A percentile compares a stretch with the other conserved stretches of the same genome.
Evolutionary conservation across 2,888 invertebrate species (phyloP).

Genomic region (Osedax fenrisi): DNA sequence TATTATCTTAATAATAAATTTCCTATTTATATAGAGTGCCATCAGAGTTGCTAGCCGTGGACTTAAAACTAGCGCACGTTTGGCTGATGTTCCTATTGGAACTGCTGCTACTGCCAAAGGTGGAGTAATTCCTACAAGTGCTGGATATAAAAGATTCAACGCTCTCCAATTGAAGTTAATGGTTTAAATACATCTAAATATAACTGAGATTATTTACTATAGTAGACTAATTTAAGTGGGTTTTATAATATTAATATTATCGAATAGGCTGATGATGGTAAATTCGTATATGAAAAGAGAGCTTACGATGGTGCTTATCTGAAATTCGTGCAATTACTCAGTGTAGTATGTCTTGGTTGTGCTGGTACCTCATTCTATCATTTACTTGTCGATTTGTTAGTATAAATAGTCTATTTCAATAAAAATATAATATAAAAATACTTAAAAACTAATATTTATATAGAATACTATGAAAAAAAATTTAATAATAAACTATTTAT

Average conservation of each 20-base stretch:
- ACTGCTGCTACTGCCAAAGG: not conserved
- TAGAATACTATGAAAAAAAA: no score
- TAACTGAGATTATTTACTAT: no score
- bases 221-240: no score
- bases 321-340: not conserved
- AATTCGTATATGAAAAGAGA: not conserved
- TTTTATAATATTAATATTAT: not conserved
- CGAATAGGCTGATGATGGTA: not conserved
- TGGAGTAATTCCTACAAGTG: not conserved
- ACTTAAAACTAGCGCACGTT: not conserved
- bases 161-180: not conserved
- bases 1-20: no score
- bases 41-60: not conserved
- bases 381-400: not conserved
- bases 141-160: not conserved
- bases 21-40: no score
- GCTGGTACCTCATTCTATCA: not conserved
- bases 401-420: not conserved
- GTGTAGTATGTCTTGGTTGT: not conserved
- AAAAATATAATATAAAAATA: no score
- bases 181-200: not conserved
- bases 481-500: no score
- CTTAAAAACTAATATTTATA: no score
- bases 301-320: not conserved
- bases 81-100: not conserved